Conservation (phyloP, 2,888 invertebrate genomes). For the Lasioglossum oenotherae region DNA sequence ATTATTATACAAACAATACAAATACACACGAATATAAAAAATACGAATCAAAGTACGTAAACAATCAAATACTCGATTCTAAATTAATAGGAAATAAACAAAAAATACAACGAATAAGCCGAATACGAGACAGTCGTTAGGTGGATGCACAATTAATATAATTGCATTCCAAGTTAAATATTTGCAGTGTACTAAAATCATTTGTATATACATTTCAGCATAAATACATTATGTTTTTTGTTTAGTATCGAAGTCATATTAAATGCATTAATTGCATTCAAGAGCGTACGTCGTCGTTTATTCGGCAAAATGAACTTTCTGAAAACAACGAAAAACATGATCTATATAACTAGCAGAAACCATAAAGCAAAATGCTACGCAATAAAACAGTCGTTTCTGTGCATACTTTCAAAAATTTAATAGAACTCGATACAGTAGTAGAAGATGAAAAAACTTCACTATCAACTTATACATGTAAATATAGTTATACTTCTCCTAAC, state of each 20-base stretch:
- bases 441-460: not conserved
- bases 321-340: not conserved
- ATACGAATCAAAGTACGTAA: not conserved
- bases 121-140: not conserved
- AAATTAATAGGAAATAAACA: not conserved
- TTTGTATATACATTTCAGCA: not conserved
- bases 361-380: not conserved
- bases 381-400: not conserved
- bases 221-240: not conserved
- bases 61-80: not conserved
- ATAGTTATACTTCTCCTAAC: not conserved
- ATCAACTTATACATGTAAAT: slow-evolving; percentile 1
- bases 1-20: slow-evolving; percentile 1
- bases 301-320: not conserved
- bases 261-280: not conserved
- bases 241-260: not conserved
- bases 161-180: slow-evolving; percentile 8
- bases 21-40: not conserved
- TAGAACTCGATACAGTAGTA: not conserved
- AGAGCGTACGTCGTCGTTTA: not conserved
- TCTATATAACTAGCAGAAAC: not conserved
- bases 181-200: slow-evolving; percentile 11
- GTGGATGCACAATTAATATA: not conserved
- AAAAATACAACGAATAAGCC: not conserved
- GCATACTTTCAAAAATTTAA: slow-evolving; percentile 8